These are phyloP conservation scores for Engraulis encrasicolus DNA, from an alignment of 2,113 vertebrate genomes.

Conservation along the genomic window DNA sequence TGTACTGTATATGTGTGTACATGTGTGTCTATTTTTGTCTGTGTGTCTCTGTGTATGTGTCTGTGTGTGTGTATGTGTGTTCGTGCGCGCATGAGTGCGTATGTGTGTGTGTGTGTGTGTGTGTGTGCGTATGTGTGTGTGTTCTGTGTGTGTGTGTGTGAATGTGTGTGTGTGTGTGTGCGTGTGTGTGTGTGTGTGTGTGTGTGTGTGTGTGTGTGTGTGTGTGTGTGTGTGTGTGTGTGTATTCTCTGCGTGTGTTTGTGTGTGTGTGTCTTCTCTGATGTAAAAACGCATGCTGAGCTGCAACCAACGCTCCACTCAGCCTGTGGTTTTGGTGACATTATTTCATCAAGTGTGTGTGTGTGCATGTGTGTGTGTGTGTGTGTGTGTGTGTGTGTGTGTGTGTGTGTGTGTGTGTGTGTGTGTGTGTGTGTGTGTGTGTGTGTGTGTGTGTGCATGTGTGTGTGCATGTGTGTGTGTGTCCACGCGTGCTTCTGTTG, in stretches of 20 bases:
- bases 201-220: not conserved
- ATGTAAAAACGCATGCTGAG: not conserved
- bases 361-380: not conserved
- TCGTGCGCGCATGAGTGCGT: not conserved
- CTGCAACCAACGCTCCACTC: not conserved
- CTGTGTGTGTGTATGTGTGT: not conserved
- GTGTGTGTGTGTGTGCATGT: slow-evolving; percentile 6
- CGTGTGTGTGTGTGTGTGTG: not conserved
- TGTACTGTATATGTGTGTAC: not conserved
- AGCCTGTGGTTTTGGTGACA: slow-evolving; percentile 2
- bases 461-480: not conserved
- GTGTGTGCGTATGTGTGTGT: not conserved
- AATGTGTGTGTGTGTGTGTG: not conserved
- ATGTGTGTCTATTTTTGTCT: not conserved
- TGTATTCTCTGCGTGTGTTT: no score
- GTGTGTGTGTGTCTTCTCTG: not conserved
- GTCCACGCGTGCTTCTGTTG: not conserved
- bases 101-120: not conserved
- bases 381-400: slow-evolving; percentile 5
- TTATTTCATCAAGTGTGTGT: not conserved
- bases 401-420: slow-evolving; percentile 2
- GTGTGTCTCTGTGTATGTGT: not conserved
- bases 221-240: not conserved
- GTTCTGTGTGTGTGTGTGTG: not conserved
- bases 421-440: not conserved